A percentile compares a stretch with the other conserved stretches of the same genome.
These are phyloP conservation scores for Thalassophryne amazonica DNA, from an alignment of 2,797 vertebrate species.

Conservation along the genomic window DNA sequence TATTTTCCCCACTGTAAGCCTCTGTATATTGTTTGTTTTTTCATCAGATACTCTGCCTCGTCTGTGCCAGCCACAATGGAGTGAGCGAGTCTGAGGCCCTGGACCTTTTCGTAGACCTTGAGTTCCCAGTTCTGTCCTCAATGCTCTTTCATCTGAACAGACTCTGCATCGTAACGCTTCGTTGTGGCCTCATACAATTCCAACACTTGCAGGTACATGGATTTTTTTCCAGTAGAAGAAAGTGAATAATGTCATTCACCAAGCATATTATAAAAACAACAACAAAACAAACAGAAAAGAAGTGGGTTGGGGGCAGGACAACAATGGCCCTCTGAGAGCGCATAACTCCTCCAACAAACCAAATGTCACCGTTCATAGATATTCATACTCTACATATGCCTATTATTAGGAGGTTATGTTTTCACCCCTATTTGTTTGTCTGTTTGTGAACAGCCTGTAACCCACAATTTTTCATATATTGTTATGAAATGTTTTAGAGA, in stretches of 20 bases:
- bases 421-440: too few relatives aligned
- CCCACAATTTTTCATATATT: too few relatives aligned
- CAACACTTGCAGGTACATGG: constrained; percentile 88
- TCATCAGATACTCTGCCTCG: constrained; percentile 86
- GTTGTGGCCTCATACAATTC: constrained; percentile 91
- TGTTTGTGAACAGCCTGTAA: too few relatives aligned
- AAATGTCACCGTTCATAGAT: too few relatives aligned
- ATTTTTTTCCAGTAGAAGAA: background rate
- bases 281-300: too few relatives aligned
- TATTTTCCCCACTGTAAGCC: too few relatives aligned
- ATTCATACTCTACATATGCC: too few relatives aligned
- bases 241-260: background rate
- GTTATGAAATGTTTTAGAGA: too few relatives aligned
- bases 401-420: too few relatives aligned
- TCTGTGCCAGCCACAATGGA: constrained; percentile 91
- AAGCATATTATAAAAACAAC: background rate
- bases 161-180: constrained; percentile 84
- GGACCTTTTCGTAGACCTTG: constrained; percentile 86
- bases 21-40: background rate
- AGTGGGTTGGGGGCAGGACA: too few relatives aligned
- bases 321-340: too few relatives aligned
- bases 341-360: too few relatives aligned
- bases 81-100: constrained; percentile 91
- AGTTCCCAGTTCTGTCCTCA: constrained; percentile 81
- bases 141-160: constrained; percentile 82